Conservation (phyloP, 2,113 vertebrate species). For the Chaetodon trifascialis region DNA sequence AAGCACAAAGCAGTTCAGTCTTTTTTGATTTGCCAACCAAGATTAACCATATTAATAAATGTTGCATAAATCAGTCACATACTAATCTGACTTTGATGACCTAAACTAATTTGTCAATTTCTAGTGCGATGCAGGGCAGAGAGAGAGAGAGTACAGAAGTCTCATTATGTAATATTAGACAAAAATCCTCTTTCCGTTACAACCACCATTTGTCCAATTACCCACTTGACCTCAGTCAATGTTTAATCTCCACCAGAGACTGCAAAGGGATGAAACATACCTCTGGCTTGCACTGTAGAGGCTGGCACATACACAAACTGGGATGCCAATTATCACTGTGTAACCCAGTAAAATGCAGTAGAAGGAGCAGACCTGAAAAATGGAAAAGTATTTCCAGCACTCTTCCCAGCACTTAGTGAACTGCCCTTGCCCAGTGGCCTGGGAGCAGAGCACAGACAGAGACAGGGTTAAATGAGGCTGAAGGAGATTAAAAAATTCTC, state of each 20-base stretch:
- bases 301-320: slow-evolving; percentile 36
- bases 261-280: slow-evolving; percentile 27
- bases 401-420: not conserved
- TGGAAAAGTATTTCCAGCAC: slow-evolving; percentile 7
- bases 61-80: slow-evolving; percentile 4
- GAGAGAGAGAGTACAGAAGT: slow-evolving; percentile 25
- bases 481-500: slow-evolving; percentile 54
- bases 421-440: too few relatives aligned
- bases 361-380: slow-evolving; percentile 1
- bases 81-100: slow-evolving; percentile 42
- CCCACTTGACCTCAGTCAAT: slow-evolving; percentile 54
- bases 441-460: not conserved
- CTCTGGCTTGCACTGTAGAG: slow-evolving; percentile 16
- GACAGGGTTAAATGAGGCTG: slow-evolving; percentile 54
- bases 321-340: slow-evolving; percentile 45
- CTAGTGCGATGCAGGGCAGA: not conserved
- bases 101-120: slow-evolving; percentile 27
- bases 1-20: not conserved
- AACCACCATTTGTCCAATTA: slow-evolving; percentile 67
- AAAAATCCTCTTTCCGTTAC: slow-evolving; percentile 58
- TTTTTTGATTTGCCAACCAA: not conserved
- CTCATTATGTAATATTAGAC: slow-evolving; percentile 49
- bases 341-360: slow-evolving; percentile 30
- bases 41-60: slow-evolving; percentile 14
- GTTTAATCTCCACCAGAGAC: slow-evolving; percentile 57